Base-by-base conservation (phyloP, 1,140 invertebrate genomes). In the Hylaeus volcanicus region DNA sequence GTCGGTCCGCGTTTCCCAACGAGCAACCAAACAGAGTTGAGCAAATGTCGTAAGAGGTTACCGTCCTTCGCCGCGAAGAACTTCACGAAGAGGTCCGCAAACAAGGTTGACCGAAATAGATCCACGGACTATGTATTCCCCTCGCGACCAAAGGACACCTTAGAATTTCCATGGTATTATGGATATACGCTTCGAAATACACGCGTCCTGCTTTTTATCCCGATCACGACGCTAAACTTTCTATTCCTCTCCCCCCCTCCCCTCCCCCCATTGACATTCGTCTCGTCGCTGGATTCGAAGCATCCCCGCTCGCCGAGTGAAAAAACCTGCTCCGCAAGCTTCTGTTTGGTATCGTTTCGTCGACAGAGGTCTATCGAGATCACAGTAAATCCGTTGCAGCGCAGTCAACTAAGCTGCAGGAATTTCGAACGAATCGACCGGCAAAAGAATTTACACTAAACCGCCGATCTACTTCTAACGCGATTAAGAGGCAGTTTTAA, bases 121-220 rank as follows among this genome's bases (percentile, higher is more conserved):
- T 12, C 39, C 1, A 0, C 1, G 39, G 8, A 63, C 39, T n/a
- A 1, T 11, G 39, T n/a, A 8, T 39, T 45, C 41, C 37, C 39
- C 11, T 11, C 39, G 2, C 41, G 12, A 39, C 39, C 39, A 64
- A 37, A 64, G 6, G 5, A n/a, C 39, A 55, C 39, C 15, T 3
- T 3, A 15, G 39, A 55, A 60, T 73, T 72, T 45, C n/a, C 14
- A 14, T 8, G 37, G 48, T 64, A 74, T 64, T 45, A 64, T 60
- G 14, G 4, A 53, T 48, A 74, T 63, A 2, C n/a, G 4, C 58
- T 3, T 1, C 37, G 58, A 63, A 51, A 63, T n/a, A 14, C 43
- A 26, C 3, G 14, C 5, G 15, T 48, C 2, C 65, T 9, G 48
- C 48, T 48, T 68, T 74, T 14, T 15, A n/a, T 26, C 37, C 72